Conservation (phyloP, 2,113 vertebrate genomes). For the Verasper variegatus region DNA sequence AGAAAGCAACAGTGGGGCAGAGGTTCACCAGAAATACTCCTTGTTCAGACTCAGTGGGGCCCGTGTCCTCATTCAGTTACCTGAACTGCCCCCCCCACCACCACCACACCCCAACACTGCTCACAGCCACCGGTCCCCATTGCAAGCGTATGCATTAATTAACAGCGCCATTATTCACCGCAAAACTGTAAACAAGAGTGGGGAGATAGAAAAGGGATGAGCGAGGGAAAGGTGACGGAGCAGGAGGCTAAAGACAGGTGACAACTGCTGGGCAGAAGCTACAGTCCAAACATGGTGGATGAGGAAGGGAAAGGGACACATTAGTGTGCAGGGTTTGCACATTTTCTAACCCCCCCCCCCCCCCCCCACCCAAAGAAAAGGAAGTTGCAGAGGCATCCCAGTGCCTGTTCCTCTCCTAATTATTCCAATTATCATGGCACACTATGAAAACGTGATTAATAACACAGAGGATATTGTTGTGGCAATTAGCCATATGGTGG, state of each 20-base stretch:
- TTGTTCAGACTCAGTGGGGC: constrained; percentile 63
- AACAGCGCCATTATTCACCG: constrained; percentile 84
- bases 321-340: constrained; percentile 69
- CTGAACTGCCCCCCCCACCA: constrained; percentile 62
- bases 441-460: constrained; percentile 99
- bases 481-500: constrained; percentile 99
- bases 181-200: constrained; percentile 83
- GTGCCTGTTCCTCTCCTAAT: constrained; percentile 93
- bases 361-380: constrained; percentile 34
- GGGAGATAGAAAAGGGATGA: constrained; percentile 69
- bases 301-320: constrained; percentile 18
- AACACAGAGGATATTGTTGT: constrained; percentile 99
- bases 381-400: constrained; percentile 84
- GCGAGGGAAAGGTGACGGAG: constrained; percentile 10
- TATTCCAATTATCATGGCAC: constrained; percentile 99
- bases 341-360: constrained; percentile 39
- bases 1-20: constrained; percentile 10
- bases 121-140: constrained; percentile 63
- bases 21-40: constrained; percentile 42
- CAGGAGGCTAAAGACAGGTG: constrained; percentile 20
- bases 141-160: constrained; percentile 87
- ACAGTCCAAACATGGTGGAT: constrained; percentile 1
- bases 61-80: constrained; percentile 81
- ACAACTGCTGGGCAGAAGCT: constrained; percentile 16
- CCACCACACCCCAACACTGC: constrained; percentile 65